Percentiles rank a stretch among this genome's conserved stretches.
phyloP scores from a whole-genome alignment of 1,140 invertebrate species.

The Palaemon carinicauda region DNA sequence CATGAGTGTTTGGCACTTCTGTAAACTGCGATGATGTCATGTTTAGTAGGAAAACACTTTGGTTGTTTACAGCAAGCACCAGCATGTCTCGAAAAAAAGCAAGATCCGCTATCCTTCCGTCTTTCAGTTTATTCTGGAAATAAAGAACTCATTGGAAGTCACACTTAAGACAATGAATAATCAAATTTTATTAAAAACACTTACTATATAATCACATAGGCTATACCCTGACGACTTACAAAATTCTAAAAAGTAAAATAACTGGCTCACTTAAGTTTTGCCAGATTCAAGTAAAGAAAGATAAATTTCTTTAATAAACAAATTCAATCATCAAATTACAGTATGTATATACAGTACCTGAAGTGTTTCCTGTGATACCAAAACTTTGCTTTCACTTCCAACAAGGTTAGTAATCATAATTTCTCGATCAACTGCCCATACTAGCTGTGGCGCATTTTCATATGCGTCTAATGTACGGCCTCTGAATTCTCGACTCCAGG shows the following conservation, averaged over 20 bases:
- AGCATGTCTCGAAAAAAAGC: conserved; percentile 75
- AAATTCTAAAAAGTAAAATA: too few relatives aligned
- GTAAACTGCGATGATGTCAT: conserved; percentile 70
- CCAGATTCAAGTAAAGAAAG: too few relatives aligned
- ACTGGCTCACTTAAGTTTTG: too few relatives aligned
- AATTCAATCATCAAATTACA: neutral
- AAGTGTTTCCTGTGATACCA: conserved; percentile 54
- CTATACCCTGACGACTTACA: too few relatives aligned
- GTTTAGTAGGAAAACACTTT: conserved; percentile 76
- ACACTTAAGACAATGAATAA: too few relatives aligned
- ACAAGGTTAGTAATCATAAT: conserved; percentile 62
- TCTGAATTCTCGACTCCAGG: conserved; percentile 62
- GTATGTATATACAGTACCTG: too few relatives aligned
- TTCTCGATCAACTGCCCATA: conserved; percentile 72
- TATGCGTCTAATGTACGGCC: conserved; percentile 72
- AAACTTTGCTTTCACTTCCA: conserved; percentile 54
- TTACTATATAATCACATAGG: too few relatives aligned
- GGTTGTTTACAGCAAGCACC: conserved; percentile 79
- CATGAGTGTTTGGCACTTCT: conserved; percentile 72
- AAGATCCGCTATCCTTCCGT: conserved; percentile 71
- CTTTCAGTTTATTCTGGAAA: conserved; percentile 27
- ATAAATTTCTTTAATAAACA: too few relatives aligned
- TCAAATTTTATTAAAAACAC: too few relatives aligned
- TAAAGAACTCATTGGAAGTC: neutral
- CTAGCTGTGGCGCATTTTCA: conserved; percentile 66